Evolutionary conservation across 2,113 vertebrate species (phyloP).

Genomic region (Vireo altiloquus): DNA sequence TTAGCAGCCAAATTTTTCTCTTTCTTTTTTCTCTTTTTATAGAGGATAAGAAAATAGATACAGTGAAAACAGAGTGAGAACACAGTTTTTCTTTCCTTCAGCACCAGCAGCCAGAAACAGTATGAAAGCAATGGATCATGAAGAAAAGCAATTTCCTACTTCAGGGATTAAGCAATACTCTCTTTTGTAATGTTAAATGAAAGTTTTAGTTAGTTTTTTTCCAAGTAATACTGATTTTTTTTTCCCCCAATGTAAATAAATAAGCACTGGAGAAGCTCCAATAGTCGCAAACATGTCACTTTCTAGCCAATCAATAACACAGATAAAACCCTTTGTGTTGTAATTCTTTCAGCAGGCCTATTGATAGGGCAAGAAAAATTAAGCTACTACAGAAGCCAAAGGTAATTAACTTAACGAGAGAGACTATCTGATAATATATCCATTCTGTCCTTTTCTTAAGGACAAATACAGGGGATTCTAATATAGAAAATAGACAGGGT

Average conservation of each 20-base stretch:
- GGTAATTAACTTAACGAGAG: conserved; percentile 45
- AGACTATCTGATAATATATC: background rate
- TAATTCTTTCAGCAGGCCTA: conserved; percentile 30
- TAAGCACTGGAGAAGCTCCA: conserved; percentile 50
- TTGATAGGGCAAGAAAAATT: conserved; percentile 45
- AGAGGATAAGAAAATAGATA: conserved; percentile 32
- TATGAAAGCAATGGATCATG: conserved; percentile 75
- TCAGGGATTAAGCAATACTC: conserved; percentile 74
- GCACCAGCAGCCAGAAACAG: conserved; percentile 62
- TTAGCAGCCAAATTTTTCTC: background rate
- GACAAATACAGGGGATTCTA: conserved; percentile 20
- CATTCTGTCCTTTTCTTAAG: background rate
- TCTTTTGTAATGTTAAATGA: conserved; percentile 75
- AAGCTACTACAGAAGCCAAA: conserved; percentile 30
- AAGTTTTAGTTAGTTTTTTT: conserved; percentile 59
- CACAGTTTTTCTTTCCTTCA: conserved; percentile 50
- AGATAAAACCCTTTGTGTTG: conserved; percentile 50
- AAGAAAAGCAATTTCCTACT: conserved; percentile 79
- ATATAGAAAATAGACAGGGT: background rate
- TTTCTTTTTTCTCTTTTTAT: background rate
- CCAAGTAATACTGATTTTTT: conserved; percentile 43
- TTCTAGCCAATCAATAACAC: conserved; percentile 58
- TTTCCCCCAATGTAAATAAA: conserved; percentile 62
- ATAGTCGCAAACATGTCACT: conserved; percentile 22
- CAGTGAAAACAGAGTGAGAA: conserved; percentile 27